Percentiles rank a stretch among this genome's conserved stretches.
These are phyloP conservation scores for Channa argus DNA, from an alignment of 2,113 vertebrate genomes.

Conservation along the genomic window DNA sequence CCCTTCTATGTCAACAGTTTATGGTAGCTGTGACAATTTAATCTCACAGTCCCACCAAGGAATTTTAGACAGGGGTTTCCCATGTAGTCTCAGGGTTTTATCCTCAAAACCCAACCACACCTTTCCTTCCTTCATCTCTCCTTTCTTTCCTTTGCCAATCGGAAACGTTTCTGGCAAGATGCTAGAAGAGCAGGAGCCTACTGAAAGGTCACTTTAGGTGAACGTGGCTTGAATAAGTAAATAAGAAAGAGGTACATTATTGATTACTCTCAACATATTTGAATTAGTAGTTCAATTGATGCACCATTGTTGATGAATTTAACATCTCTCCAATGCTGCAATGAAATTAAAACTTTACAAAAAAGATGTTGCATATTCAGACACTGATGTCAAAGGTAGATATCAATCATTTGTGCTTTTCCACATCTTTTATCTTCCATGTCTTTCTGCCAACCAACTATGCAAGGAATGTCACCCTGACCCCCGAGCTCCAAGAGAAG, in stretches of 20 bases:
- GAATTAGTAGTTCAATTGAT: slow-evolving; percentile 4
- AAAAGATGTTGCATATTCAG: neutral
- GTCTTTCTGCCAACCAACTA: slow-evolving; percentile 75
- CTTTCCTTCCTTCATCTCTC: slow-evolving; percentile 24
- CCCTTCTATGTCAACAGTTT: slow-evolving; percentile 33
- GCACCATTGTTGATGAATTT: neutral
- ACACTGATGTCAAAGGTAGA: slow-evolving; percentile 27
- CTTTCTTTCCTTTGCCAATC: slow-evolving; percentile 3
- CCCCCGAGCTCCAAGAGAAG: slow-evolving; percentile 68
- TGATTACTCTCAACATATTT: neutral
- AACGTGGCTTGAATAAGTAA: slow-evolving; percentile 14
- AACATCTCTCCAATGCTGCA: neutral
- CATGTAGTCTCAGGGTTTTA: slow-evolving; percentile 43
- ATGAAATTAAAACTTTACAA: neutral
- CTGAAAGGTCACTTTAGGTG: slow-evolving; percentile 34
- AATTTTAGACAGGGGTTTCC: slow-evolving; percentile 58
- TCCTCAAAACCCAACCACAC: slow-evolving; percentile 47
- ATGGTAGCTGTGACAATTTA: slow-evolving; percentile 36
- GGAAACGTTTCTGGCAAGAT: slow-evolving; percentile 6
- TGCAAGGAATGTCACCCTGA: slow-evolving; percentile 81
- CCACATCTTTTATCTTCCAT: slow-evolving; percentile 57
- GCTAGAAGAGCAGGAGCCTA: neutral
- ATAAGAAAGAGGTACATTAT: neutral
- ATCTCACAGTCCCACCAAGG: slow-evolving; percentile 38
- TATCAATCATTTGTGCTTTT: slow-evolving; percentile 52